These are phyloP conservation scores for Cremastinae sp. DNA, from an alignment of 2,888 invertebrate species.

Conservation along the genomic window DNA sequence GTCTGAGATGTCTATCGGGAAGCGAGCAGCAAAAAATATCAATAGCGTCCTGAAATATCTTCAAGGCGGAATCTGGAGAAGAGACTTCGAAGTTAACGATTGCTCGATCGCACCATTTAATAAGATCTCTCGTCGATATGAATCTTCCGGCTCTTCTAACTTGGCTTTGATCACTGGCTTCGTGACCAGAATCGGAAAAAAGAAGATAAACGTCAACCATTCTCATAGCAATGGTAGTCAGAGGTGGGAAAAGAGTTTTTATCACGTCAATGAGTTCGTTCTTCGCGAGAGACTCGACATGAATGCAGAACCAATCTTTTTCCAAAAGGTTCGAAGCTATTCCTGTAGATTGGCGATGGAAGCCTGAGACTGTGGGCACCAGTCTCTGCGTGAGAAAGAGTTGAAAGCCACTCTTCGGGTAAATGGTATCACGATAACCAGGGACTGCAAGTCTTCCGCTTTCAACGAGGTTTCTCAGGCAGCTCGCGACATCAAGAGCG, in stretches of 20 bases:
- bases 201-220: conserved; percentile 92
- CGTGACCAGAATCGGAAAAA: conserved; percentile 88
- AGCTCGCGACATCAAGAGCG: conserved; percentile 94
- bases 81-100: conserved; percentile 87
- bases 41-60: conserved; percentile 92
- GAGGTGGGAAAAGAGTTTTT: conserved; percentile 85
- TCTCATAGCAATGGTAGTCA: conserved; percentile 87
- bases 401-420: conserved; percentile 92
- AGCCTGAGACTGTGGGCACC: conserved; percentile 68
- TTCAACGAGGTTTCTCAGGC: conserved; percentile 92
- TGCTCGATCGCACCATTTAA: conserved; percentile 94
- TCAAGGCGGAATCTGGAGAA: conserved; percentile 85
- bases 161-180: conserved; percentile 79
- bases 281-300: conserved; percentile 89
- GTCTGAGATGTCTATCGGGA: conserved; percentile 82
- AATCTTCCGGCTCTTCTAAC: conserved; percentile 83
- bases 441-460: conserved; percentile 91
- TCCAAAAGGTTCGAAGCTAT: conserved; percentile 87
- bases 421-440: conserved; percentile 91
- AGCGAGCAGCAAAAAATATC: conserved; percentile 94
- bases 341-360: conserved; percentile 80
- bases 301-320: conserved; percentile 91
- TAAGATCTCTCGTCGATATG: conserved; percentile 92
- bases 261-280: conserved; percentile 89
- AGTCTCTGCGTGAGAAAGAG: conserved; percentile 92